Base-by-base conservation (phyloP, 2,113 vertebrate genomes). In the Callospermophilus lateralis region DNA sequence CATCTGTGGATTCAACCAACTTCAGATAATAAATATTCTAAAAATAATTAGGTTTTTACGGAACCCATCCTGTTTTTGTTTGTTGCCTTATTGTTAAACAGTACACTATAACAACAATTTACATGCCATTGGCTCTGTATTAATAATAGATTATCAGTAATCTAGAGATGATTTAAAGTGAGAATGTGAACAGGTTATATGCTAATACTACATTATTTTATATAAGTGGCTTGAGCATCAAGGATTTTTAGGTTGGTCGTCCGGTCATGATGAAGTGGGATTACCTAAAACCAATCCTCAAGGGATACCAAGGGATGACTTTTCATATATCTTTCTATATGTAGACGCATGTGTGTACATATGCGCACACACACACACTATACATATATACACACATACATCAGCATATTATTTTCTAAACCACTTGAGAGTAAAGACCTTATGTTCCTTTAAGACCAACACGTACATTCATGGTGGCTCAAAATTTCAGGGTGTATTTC, bases 381-480 rank as follows among this genome's bases (percentile, higher is more conserved):
- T n/a, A n/a, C n/a, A 45, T 9, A 8, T 0, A 34, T 7, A 17
- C 68, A 37, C 24, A 48, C n/a, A 63, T 4, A 55, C 17, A 61
- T 11, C 3, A 1, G 1, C 55, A 65, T n/a, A 45, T 34, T 90
- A 80, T 32, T 90, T 86, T 92, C 78, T 30, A 9, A 92, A 77
- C 3, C 28, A 63, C 85, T 86, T 89, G 90, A 94, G 11, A 96
- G 15, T 87, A 16, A 78, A 91, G 42, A 91, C 8, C 42, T 37
- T 45, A 26, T 55, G 13, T 65, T 55, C 24, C 45, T 90, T 96
- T 48, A 78, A 55, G 28, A 68, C 13, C n/a, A 55, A 34, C 32
- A 65, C 51, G 1, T 34, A 16, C 24, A 9, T 42, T 16, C 30
- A 24, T 61, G 10, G 24, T 48, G 74, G 6, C 24, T 8, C 65